Conservation (phyloP, 2,797 vertebrate species). For the Gouania willdenowi region DNA sequence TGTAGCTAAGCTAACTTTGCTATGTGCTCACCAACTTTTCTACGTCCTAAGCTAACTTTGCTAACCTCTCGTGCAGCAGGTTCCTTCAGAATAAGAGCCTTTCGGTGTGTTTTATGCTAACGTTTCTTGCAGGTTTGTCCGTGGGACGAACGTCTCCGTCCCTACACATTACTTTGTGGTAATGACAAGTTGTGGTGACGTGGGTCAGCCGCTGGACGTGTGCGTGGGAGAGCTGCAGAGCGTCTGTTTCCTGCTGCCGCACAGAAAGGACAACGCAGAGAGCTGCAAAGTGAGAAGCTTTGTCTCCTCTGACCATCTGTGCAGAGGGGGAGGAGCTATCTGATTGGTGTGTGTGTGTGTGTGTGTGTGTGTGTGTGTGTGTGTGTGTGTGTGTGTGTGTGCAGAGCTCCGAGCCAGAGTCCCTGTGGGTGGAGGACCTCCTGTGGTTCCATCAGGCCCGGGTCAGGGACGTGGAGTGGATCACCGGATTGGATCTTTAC, state of each 20-base stretch:
- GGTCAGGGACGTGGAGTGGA: constrained; percentile 74
- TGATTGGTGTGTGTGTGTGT: no score
- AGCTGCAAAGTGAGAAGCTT: constrained; percentile 78
- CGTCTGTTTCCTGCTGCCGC: constrained; percentile 84
- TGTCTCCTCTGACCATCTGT: no score
- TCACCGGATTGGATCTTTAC: constrained; percentile 74
- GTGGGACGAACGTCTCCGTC: constrained; percentile 63
- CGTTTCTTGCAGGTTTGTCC: constrained; percentile 48
- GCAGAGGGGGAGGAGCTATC: no score
- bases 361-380: no score
- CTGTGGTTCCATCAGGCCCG: constrained; percentile 77
- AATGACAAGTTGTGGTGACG: constrained; percentile 80
- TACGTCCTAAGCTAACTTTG: no score
- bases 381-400: background rate
- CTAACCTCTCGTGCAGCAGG: no score
- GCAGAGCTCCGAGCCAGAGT: constrained; percentile 53
- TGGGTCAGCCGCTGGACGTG: constrained; percentile 37
- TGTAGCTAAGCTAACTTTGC: no score
- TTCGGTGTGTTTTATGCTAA: no score
- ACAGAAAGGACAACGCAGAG: constrained; percentile 80
- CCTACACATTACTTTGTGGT: constrained; percentile 90
- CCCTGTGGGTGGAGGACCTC: constrained; percentile 70
- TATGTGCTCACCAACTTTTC: no score
- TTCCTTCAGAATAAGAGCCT: no score
- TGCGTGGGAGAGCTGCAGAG: constrained; percentile 76